Evolutionary conservation across 2,113 vertebrate genomes (phyloP), one percentile per base, ranked within the genome.

Genomic region (Corapipo altera): DNA sequence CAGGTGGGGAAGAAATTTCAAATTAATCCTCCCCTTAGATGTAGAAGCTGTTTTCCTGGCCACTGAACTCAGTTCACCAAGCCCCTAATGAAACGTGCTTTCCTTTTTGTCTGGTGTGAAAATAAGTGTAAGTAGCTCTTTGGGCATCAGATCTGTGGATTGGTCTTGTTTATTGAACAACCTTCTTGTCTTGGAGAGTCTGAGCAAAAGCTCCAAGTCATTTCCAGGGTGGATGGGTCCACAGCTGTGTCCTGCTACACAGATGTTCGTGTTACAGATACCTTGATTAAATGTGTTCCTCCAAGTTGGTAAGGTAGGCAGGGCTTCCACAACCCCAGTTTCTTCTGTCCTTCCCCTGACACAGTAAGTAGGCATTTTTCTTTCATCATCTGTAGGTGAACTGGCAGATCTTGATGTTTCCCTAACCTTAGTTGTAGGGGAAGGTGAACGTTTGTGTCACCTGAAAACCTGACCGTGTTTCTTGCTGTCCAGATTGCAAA

Each of bases 221-320:
- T 57, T 61, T 51, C n/a, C 12, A 15, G 39, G 24, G 17, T 26
- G 17, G 52, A 8, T 10, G 1, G 12, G 28, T 16, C 64, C 3
- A 0, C 26, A 44, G 14, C 6, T 4, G 0, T 24, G 17, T 64
- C 12, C 24, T 26, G 61, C 43, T 44, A 1, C 17, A 3, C 44
- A 20, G 49, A 12, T 48, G 21, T 57, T 48, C 58, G 32, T 39
- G 8, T 59, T 91, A 17, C 2, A 48, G 15, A 16, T 0, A 1
- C 7, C 30, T 59, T 39, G 24, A 13, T 58, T 5, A 18, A 37
- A 33, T 24, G 20, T 7, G 3, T 66, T 59, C 3, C 18, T 15
- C 12, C 4, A 12, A 3, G 33, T 12, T 21, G 51, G 21, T 39
- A 7, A 17, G n/a, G 35, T 4, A 8, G 58, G 44, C 12, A 30